These are phyloP conservation scores for Leptosomus discolor DNA, from an alignment of 2,113 vertebrate genomes.

Conservation along the genomic window DNA sequence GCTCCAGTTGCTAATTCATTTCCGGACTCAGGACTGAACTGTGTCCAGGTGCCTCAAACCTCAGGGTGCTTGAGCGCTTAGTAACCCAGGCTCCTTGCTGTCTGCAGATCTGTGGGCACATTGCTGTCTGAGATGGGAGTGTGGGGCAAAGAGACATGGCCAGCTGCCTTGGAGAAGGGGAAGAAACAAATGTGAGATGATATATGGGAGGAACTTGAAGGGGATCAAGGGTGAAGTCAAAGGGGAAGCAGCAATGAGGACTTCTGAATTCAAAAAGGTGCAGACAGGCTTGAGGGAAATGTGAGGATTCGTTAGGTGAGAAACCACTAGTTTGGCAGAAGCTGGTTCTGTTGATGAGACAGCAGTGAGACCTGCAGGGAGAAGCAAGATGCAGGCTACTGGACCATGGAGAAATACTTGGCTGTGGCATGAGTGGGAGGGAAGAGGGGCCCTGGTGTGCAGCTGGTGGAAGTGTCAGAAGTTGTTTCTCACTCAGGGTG, in stretches of 20 bases:
- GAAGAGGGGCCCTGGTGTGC: not conserved
- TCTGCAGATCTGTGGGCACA: not conserved
- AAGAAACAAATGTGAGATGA: not conserved
- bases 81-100: not conserved
- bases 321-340: not conserved
- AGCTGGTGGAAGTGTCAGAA: not conserved
- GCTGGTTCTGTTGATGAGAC: not conserved
- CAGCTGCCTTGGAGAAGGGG: not conserved
- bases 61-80: fast-evolving
- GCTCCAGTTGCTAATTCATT: not conserved
- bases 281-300: fast-evolving
- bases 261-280: not conserved
- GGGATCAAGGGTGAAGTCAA: not conserved
- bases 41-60: not conserved
- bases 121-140: not conserved
- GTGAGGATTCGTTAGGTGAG: not conserved
- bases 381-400: not conserved
- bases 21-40: not conserved
- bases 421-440: not conserved
- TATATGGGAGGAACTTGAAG: fast-evolving
- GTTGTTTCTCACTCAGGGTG: not conserved
- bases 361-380: not conserved
- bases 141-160: not conserved
- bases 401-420: not conserved
- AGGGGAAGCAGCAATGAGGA: not conserved